phyloP scores from a whole-genome alignment of 2,113 vertebrate genomes.

The Herpailurus yagouaroundi region DNA sequence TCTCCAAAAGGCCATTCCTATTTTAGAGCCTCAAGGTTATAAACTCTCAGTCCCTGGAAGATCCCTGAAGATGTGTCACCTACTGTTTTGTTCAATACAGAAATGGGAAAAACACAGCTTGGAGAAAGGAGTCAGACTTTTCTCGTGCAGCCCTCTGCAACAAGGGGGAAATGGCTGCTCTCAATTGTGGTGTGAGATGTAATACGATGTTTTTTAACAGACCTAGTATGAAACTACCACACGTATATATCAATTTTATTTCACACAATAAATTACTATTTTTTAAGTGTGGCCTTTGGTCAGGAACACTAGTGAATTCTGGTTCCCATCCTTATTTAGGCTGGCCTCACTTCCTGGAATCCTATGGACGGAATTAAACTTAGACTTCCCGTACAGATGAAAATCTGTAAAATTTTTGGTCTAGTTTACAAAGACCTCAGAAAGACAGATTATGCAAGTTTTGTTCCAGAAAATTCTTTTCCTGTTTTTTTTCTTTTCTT shows the following conservation, averaged over 20 bases:
- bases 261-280: neutral
- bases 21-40: neutral
- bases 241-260: neutral
- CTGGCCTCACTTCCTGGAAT: conserved; percentile 16
- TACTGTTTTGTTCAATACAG: neutral
- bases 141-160: fast-evolving
- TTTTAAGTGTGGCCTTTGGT: conserved; percentile 4
- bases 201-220: neutral
- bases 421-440: conserved; percentile 33
- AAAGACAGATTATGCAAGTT: neutral
- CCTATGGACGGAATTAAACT: neutral
- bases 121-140: neutral
- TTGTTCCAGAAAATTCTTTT: neutral
- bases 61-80: neutral
- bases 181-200: neutral
- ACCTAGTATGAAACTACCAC: neutral
- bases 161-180: neutral
- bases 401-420: conserved; percentile 23
- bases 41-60: neutral
- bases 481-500: neutral
- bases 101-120: neutral
- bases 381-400: neutral
- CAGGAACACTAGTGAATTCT: neutral
- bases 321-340: conserved; percentile 32
- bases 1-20: neutral